Evolutionary conservation across 2,888 invertebrate genomes (phyloP), one percentile per base, ranked within the genome.

Genomic region (Harpalus rubripes): DNA sequence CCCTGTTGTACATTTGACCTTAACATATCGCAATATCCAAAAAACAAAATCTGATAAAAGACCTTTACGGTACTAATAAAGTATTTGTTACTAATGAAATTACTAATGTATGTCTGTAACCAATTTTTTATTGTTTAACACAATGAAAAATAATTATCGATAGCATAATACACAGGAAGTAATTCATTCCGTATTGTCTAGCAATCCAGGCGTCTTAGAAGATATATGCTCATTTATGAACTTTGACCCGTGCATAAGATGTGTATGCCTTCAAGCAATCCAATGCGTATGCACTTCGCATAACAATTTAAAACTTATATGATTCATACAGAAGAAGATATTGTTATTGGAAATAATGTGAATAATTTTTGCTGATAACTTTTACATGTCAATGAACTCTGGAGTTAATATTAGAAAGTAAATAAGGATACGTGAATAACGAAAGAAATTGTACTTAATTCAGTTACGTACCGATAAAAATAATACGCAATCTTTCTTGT

Each of bases 311-410:
- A 32, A 32, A 32, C 32, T 32, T 32, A 32, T 32, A 32, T 52
- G 44, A 52, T 52, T 52, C 44, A 52, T 52, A 52, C 44, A 52
- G 44, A 52, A 52, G 44, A 52, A 52, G 44, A 52, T 52, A 52
- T 52, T 52, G 44, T 52, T 52, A 52, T 52, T 52, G 32, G 32
- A 32, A 32, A 32, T 32, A 32, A 32, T 32, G 32, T 52, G 12
- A 52, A 52, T 52, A 52, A 52, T 52, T 52, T 12, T 8, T 52
- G 44, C 44, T 52, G 44, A 12, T 8, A 52, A 32, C 32, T 32
- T 32, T 32, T 32, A 32, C 3, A 1, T 32, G 32, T 32, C 32
- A 32, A 32, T 32, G 32, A 32, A 32, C 32, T 32, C 32, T 32
- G 3, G 32, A 32, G 1, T 6, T 32, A 6, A 32, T 6, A 32